Evolutionary conservation across 2,888 invertebrate genomes (phyloP), one percentile per base, ranked within the genome.

Genomic region (Erebia palarica): DNA sequence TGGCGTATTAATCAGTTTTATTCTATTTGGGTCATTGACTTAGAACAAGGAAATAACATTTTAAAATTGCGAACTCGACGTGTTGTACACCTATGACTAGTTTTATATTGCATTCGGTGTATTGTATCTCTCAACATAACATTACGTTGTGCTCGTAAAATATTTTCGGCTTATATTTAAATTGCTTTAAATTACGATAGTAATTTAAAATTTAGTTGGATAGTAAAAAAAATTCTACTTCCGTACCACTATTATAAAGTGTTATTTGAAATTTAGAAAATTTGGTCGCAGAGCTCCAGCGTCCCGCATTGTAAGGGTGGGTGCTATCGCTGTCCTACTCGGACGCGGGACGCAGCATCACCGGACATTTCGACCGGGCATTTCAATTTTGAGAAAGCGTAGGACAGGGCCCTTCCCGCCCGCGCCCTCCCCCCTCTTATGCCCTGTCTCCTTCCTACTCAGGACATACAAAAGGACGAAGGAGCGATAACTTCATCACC

Each of bases 331-430:
- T 85, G 78, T 93, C 92, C 92, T 82, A 89, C 92, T 93, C 92
- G 92, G 92, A 92, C 93, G 89, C 92, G 92, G 92, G 92, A 92
- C 93, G 90, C 92, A 92, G 92, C 93, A 90, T 92, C 92, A 90
- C 93, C 91, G 93, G 93, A 93, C 93, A 94, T 92, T 93, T 93
- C 93, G 93, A 92, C 93, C 93, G 93, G 93, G 93, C 93, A 93
- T 93, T 94, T 93, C 93, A 94, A 94, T 94, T 94, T 93, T 92
- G 93, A 94, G 93, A 93, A 93, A 94, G 92, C 92, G 93, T 91
- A 92, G 92, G 91, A 92, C 90, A 90, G 88, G 84, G 86, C 81
- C 88, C 84, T 84, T 84, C 89, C 83, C 88, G 78, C 84, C 81
- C 76, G 85, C 76, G 77, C 78, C 75, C 81, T 77, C 86, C 88